phyloP scores from a whole-genome alignment of 2,888 invertebrate genomes.

The Drosophila hawaiiensis region DNA sequence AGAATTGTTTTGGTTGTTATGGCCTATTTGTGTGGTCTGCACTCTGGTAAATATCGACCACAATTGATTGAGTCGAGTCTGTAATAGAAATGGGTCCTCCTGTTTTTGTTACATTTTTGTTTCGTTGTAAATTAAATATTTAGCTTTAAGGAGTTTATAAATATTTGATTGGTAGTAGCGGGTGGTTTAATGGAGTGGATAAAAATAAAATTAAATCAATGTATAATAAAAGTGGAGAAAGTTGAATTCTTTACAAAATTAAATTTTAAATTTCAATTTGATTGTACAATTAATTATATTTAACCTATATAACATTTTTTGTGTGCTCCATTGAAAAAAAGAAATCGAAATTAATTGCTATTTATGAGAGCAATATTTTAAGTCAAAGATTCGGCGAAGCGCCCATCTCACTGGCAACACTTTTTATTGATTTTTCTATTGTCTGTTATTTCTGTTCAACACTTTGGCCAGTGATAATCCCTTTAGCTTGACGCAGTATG shows the following conservation, averaged over 20 bases:
- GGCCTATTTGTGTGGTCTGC: constrained; percentile 35
- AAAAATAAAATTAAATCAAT: background rate
- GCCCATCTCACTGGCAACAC: background rate
- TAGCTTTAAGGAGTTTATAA: background rate
- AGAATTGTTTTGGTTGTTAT: constrained; percentile 23
- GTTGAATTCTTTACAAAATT: background rate
- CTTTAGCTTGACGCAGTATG: constrained; percentile 24
- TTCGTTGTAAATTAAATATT: background rate
- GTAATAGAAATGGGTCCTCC: constrained; percentile 14
- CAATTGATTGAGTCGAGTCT: constrained; percentile 38
- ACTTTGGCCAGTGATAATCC: constrained; percentile 36
- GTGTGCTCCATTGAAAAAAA: background rate
- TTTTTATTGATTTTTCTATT: background rate
- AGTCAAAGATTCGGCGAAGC: background rate
- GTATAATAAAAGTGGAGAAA: background rate
- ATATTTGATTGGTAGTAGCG: background rate
- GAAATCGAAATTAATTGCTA: background rate
- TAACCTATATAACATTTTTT: background rate
- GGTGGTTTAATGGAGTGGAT: background rate
- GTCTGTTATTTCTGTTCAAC: constrained; percentile 10
- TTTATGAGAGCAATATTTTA: background rate
- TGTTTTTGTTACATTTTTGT: background rate
- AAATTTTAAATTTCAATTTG: background rate
- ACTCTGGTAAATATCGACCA: constrained; percentile 23
- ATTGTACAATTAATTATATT: background rate